A percentile compares a stretch with the other conserved stretches of the same genome.
phyloP scores from a whole-genome alignment of 2,113 vertebrate species.

The Chlorocebus sabaeus region DNA sequence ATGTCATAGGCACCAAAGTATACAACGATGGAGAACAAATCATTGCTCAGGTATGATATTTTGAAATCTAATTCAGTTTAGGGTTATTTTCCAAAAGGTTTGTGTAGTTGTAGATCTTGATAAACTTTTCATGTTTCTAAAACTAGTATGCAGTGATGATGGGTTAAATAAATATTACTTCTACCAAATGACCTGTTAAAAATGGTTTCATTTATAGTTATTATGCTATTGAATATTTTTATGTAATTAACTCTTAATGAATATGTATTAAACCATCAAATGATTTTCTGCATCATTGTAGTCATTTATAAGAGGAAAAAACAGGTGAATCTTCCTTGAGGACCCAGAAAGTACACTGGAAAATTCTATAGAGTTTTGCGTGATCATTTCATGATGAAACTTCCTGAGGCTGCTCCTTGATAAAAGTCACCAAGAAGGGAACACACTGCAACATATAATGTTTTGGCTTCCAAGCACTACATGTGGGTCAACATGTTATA shows the following conservation, averaged over 20 bases:
- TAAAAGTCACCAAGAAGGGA: not conserved
- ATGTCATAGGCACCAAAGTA: slow-evolving; percentile 94
- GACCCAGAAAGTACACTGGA: not conserved
- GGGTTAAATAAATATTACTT: slow-evolving; percentile 21
- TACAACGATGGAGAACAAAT: slow-evolving; percentile 95
- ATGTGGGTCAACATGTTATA: not conserved
- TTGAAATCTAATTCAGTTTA: slow-evolving; percentile 23
- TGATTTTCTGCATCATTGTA: slow-evolving; percentile 41
- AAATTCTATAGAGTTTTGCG: not conserved
- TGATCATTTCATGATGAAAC: not conserved
- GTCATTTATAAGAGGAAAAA: not conserved
- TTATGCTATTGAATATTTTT: slow-evolving; percentile 33
- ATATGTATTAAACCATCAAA: slow-evolving; percentile 30
- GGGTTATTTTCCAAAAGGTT: not conserved
- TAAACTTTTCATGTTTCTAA: not conserved
- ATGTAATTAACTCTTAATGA: not conserved
- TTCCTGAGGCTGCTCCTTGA: not conserved
- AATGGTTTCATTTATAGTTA: slow-evolving; percentile 28
- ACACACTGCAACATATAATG: not conserved
- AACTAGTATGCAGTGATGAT: not conserved
- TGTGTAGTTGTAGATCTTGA: not conserved
- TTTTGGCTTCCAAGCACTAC: not conserved
- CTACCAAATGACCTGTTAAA: slow-evolving; percentile 1
- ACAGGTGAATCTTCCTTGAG: not conserved
- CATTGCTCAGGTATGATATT: slow-evolving; percentile 93